Base-by-base conservation (phyloP, 1,140 invertebrate genomes). In the Nymphalis io region DNA sequence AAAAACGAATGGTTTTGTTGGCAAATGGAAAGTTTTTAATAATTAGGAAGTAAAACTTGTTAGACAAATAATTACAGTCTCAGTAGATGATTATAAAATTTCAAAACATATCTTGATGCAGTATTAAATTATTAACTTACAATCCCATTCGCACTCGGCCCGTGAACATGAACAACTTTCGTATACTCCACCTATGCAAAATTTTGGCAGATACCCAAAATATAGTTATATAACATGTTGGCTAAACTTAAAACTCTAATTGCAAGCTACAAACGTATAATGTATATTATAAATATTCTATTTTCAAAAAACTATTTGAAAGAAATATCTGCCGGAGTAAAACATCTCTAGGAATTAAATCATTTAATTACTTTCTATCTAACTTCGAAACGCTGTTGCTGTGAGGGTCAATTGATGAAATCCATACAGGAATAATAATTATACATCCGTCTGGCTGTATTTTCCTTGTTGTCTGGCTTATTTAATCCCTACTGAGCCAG, bases 391-490 rank as follows among this genome's bases (percentile, higher is more conserved):
- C 3, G 38, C 27, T 23, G 42, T 55, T 13, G 1, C 60, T 62
- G 40, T 62, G 66, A 23, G 58, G 62, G 72, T 70, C 67, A 69
- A 55, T 73, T 70, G 62, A 73, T 73, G 59, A 40, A 70, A 66
- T 51, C 46, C 65, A 66, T 73, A 69, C 53, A 65, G 38, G 53
- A 66, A 55, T 66, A 60, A 70, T 60, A 71, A 33, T 68, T 68
- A 68, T 68, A 58, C 51, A 51, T 65, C 4, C 57, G 62, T 72
- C 66, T 72, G 66, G 70, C 20, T 33, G 40, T 53, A 67, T 61
- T 65, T 71, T 70, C 73, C 70, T 72, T 74, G 64, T 71, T 72
- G 73, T 75, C 73, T 75, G 73, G 70, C 42, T 60, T 20, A 33
- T 33, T 33, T 33, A 20, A 16, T 53, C 48, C 16, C 42, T 38